phyloP scores from a whole-genome alignment of 2,888 invertebrate genomes.

The Xestia c-nigrum region DNA sequence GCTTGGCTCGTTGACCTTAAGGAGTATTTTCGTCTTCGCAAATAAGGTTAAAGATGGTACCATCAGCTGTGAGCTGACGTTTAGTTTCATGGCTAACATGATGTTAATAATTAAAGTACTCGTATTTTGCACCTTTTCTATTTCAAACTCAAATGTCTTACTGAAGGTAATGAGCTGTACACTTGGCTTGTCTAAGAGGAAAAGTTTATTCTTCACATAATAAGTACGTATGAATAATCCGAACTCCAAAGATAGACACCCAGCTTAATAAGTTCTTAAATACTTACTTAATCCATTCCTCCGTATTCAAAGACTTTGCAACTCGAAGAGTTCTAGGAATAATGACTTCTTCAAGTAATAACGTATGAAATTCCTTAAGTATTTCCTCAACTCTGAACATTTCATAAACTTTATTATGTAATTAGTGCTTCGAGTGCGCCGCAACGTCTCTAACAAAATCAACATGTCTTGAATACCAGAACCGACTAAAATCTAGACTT shows the following conservation, averaged over 20 bases:
- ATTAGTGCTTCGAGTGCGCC: constrained; percentile 11
- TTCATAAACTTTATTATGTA: constrained; percentile 1
- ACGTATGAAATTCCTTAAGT: constrained; percentile 15
- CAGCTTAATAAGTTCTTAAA: constrained; percentile 2
- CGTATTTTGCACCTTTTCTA: background rate
- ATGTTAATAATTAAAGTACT: no score
- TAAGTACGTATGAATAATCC: background rate
- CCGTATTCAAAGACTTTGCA: constrained; percentile 9
- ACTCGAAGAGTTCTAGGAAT: constrained; percentile 1
- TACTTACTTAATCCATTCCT: background rate
- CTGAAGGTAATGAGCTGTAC: background rate
- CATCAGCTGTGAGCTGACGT: constrained; percentile 8
- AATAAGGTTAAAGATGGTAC: constrained; percentile 4
- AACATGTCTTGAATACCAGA: constrained; percentile 5
- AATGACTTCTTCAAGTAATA: constrained; percentile 14
- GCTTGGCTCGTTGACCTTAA: constrained; percentile 46
- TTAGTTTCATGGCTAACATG: background rate
- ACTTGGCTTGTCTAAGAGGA: no score
- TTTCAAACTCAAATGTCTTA: background rate
- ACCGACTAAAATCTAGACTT: constrained; percentile 1
- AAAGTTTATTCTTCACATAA: background rate
- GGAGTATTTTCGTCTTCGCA: constrained; percentile 44
- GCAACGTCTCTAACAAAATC: background rate
- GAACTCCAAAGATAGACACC: background rate
- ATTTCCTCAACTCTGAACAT: constrained; percentile 7